Percentiles rank a stretch among this genome's conserved stretches.
Conservation (phyloP, 1,140 invertebrate genomes). For the Chrysoperla carnea region DNA sequence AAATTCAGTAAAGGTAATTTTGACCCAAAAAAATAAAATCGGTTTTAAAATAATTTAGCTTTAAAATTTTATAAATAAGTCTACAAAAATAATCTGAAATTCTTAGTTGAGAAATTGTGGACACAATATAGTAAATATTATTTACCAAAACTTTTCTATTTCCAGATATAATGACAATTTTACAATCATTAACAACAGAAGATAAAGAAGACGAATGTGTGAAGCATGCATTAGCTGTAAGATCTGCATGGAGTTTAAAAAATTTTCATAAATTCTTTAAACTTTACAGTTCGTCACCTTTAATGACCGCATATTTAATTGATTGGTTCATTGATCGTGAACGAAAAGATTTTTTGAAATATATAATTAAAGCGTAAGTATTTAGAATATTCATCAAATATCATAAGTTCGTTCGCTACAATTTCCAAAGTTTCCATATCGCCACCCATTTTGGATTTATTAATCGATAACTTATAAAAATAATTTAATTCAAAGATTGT, state of each 20-base stretch:
- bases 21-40: no score
- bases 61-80: neutral
- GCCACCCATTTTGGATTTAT: no score
- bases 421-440: no score
- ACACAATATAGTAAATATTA: no score
- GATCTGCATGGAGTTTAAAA: slow-evolving; percentile 76
- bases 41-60: no score
- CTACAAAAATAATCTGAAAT: no score
- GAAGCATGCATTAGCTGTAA: slow-evolving; percentile 67
- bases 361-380: slow-evolving; percentile 93
- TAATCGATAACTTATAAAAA: slow-evolving; percentile 2
- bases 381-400: neutral
- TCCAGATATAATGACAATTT: slow-evolving; percentile 81
- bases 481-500: slow-evolving; percentile 1
- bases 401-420: slow-evolving; percentile 2
- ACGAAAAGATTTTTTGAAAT: slow-evolving; percentile 75
- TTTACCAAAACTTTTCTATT: slow-evolving; percentile 14
- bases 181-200: slow-evolving; percentile 56
- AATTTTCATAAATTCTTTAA: slow-evolving; percentile 88
- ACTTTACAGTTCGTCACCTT: slow-evolving; percentile 69
- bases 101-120: no score
- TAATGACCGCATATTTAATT: slow-evolving; percentile 92
- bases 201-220: slow-evolving; percentile 76
- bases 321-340: slow-evolving; percentile 94
- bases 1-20: no score